Base-by-base conservation (phyloP, 1,140 invertebrate genomes). In the Meloidogyne exigua region DNA sequence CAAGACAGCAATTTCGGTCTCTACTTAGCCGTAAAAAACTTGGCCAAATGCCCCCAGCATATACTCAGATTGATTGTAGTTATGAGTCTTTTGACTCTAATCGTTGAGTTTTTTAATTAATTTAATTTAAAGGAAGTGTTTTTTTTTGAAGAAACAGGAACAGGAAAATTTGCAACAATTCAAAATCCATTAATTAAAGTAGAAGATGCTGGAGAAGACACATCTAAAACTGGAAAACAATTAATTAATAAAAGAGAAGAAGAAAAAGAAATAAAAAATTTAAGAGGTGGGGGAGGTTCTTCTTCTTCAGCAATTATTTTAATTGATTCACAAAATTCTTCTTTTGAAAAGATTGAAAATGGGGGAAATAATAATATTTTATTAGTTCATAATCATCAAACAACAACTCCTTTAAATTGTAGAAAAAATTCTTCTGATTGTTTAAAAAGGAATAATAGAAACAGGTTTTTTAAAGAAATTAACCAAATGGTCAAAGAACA, bases 1-100 rank as follows among this genome's bases (percentile, higher is more conserved):
- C 79, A 32, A 63, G 84, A 9, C 84, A 88, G 69, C 75, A 82
- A 57, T 82, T 81, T 57, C 68, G 78, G 5, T 88, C 86, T 68
- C 78, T 86, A 67, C 77, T 86, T 10, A 80, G 84, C 36, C 63
- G 85, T n/a, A 86, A 88, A 75, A 88, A 87, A 42, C 69, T 86
- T 25, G 85, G 86, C 10, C 77, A 85, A 63, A 80, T 86, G 77
- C 85, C 85, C 15, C 84, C 86, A 13, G 85, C 85, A 11, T 86
- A 82, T 70, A 86, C 85, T 11, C 69, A 80, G 21, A 83, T 86
- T 36, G 85, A 86, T 72, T 86, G 79, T 64, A 87, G 84, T 75
- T 79, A 88, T 65, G 84, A 86, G 36, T 86, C 84, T 18, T 63
- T 87, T 36, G 85, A 86, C n/a, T 80, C 78, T 42, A 76, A 75